Conservation (phyloP, 2,888 invertebrate genomes). For the Crematogaster levior region DNA sequence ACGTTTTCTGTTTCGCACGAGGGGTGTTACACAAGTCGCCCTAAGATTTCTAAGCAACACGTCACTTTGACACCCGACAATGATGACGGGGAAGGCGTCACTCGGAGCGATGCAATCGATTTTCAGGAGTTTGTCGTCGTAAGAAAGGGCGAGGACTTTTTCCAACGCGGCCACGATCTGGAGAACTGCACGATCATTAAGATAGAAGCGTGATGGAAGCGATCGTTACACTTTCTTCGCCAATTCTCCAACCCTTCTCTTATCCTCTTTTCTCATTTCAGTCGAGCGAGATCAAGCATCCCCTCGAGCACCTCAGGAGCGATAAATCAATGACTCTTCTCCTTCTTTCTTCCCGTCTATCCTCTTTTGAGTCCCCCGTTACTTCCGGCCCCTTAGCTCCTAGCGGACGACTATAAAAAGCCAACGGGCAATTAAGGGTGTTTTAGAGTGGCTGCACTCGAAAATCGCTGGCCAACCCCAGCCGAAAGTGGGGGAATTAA, state of each 20-base stretch:
- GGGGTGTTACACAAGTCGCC: slow-evolving; percentile 12
- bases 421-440: slow-evolving; percentile 84
- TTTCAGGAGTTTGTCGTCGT: slow-evolving; percentile 37
- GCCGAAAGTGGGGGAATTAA: slow-evolving; percentile 81
- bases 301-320: slow-evolving; percentile 66
- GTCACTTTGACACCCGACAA: slow-evolving; percentile 23
- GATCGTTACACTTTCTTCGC: slow-evolving; percentile 75
- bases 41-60: slow-evolving; percentile 27
- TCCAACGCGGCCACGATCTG: slow-evolving; percentile 25
- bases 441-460: slow-evolving; percentile 84
- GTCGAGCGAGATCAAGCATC: slow-evolving; percentile 72
- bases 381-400: slow-evolving; percentile 40
- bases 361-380: slow-evolving; percentile 46
- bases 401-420: slow-evolving; percentile 69
- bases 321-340: slow-evolving; percentile 80
- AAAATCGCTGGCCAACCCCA: slow-evolving; percentile 72
- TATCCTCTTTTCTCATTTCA: slow-evolving; percentile 57
- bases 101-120: slow-evolving; percentile 39
- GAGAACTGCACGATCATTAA: slow-evolving; percentile 71
- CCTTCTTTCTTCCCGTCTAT: slow-evolving; percentile 26
- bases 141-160: slow-evolving; percentile 48
- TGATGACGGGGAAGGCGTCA: background rate
- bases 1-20: background rate
- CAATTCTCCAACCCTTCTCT: slow-evolving; percentile 22
- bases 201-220: slow-evolving; percentile 58